Conservation (phyloP, 1,140 invertebrate species). For the Zophobas atratus region DNA sequence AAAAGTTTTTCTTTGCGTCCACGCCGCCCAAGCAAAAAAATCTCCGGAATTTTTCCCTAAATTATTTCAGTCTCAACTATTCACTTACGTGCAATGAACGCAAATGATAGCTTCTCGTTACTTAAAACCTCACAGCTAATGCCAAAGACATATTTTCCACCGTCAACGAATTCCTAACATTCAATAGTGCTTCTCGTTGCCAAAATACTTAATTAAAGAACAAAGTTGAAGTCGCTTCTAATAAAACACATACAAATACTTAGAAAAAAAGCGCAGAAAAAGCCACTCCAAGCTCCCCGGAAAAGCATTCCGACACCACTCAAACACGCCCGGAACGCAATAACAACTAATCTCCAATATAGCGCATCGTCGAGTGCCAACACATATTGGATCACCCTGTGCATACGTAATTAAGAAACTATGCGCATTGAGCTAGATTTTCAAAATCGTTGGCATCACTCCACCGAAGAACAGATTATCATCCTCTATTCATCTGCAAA, state of each 20-base stretch:
- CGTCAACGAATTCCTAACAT: constrained; percentile 23
- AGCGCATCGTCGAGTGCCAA: constrained; percentile 11
- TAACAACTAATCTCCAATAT: background rate
- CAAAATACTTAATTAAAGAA: background rate
- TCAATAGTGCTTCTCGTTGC: constrained; percentile 16
- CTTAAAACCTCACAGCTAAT: background rate
- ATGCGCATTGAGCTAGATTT: constrained; percentile 14
- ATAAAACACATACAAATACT: too few relatives aligned
- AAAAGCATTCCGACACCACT: constrained; percentile 5
- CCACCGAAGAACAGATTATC: constrained; percentile 4
- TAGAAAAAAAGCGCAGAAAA: too few relatives aligned
- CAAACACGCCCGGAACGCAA: constrained; percentile 4
- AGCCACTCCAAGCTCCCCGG: background rate
- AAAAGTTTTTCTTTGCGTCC: too few relatives aligned
- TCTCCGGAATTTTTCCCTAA: too few relatives aligned
- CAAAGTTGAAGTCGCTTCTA: background rate
- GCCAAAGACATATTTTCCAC: constrained; percentile 21
- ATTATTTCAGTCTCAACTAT: background rate
- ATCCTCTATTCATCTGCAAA: background rate
- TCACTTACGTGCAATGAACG: background rate
- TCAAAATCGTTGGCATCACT: constrained; percentile 4
- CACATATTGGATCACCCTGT: constrained; percentile 32
- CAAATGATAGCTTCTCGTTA: background rate
- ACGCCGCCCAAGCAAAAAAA: too few relatives aligned
- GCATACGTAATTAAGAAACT: constrained; percentile 33